These are phyloP conservation scores for Onthophagus sagittarius DNA, from an alignment of 2,888 invertebrate genomes.

Conservation along the genomic window DNA sequence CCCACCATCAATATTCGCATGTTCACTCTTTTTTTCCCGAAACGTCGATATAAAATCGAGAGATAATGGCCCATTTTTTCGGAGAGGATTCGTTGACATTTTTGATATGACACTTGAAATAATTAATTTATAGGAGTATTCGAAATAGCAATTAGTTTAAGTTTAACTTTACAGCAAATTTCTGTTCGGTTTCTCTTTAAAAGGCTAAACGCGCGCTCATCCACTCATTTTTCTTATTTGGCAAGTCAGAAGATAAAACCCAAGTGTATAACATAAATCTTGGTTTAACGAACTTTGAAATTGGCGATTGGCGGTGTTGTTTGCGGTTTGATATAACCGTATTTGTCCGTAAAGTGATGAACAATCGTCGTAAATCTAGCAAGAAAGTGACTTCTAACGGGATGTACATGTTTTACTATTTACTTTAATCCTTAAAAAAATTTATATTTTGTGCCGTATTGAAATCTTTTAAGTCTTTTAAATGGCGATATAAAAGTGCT, in stretches of 20 bases:
- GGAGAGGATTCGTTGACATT: not conserved
- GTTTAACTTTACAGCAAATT: not conserved
- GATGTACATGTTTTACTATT: not conserved
- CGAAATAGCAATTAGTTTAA: not conserved
- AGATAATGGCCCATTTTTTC: conserved; percentile 82
- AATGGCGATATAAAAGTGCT: too few species aligned
- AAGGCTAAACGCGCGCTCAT: not conserved
- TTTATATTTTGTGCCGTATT: too few species aligned
- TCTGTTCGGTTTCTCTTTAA: not conserved
- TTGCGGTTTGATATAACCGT: not conserved
- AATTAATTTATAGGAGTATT: too few species aligned
- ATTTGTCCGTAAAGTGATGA: not conserved
- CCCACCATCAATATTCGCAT: conserved; percentile 96
- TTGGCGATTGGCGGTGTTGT: not conserved
- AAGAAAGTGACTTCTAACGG: not conserved
- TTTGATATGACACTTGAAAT: not conserved
- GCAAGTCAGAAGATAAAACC: too few species aligned
- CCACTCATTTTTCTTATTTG: too few species aligned
- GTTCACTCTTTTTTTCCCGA: conserved; percentile 54
- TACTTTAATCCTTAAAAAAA: not conserved
- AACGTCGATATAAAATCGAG: conserved; percentile 80
- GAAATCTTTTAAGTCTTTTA: too few species aligned
- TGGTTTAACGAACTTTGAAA: not conserved
- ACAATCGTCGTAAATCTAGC: not conserved
- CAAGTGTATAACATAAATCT: not conserved